Base-by-base conservation (phyloP, 2,888 invertebrate genomes). In the Oscheius onirici region DNA sequence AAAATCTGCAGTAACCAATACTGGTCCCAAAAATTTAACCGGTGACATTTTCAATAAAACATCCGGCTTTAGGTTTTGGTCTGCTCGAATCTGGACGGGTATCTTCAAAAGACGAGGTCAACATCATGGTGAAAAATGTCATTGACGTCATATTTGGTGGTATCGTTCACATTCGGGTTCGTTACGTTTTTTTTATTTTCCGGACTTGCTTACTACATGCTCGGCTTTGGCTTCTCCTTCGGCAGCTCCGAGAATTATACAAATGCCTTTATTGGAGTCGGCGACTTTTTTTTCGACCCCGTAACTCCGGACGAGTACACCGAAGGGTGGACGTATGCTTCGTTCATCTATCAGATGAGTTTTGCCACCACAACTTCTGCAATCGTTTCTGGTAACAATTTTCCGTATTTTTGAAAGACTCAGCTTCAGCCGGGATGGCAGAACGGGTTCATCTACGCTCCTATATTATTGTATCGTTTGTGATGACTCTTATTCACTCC, bases 211-310 rank as follows among this genome's bases (percentile, higher is more conserved):
- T 96, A 95, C 89, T 96, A 96, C 96, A 91, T 94, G 52, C 95
- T 95, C 87, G 95, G 95, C 0, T 96, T 93, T 88, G 95, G 94
- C 0, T 91, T 95, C 89, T 94, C 94, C 3, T 95, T 94, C 86
- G 95, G 95, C 11, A 65, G 78, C 17, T 44, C 60, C 13, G 81
- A 71, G 43, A 51, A 41, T 17, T 26, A 40, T 11, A 74, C 72
- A 46, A 83, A 83, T 57, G 75, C 79, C 10, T 74, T 78, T 65
- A 74, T 82, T 26, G 83, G 83, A 22, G 41, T 83, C 10, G 83
- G 83, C 3, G 71, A 81, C 11, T 83, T 80, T 69, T 83, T 84
- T 69, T 83, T 78, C 67, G 80, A 83, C 63, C 82, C 82, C 0
- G 78, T 79, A 26, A 66, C 61, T 10, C 11, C 41, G 8, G 69